phyloP scores from a whole-genome alignment of 2,113 vertebrate genomes.

The Protomyctophum bolini region DNA sequence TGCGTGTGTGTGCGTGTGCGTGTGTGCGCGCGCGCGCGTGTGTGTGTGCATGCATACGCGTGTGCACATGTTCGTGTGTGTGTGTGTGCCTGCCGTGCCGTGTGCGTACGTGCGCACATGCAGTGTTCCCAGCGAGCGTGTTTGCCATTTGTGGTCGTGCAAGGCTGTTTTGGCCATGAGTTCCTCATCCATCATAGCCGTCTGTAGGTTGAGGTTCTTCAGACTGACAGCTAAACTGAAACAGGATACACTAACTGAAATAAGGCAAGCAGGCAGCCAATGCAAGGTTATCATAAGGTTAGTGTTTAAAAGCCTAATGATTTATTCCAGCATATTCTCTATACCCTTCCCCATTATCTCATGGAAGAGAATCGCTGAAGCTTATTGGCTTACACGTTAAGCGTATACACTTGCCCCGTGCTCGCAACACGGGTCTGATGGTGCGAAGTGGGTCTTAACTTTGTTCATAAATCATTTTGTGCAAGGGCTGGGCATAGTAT shows the following conservation, averaged over 20 bases:
- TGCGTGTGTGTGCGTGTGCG: background rate
- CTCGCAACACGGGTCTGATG: too few species aligned
- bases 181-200: constrained; percentile 51
- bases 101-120: too few species aligned
- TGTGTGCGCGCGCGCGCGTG: background rate
- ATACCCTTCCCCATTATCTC: background rate
- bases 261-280: constrained; percentile 2
- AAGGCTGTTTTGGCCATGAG: constrained; percentile 10
- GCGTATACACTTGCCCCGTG: too few species aligned
- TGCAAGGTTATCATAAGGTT: constrained; percentile 3
- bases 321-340: constrained; percentile 5
- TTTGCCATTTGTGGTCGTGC: constrained; percentile 2
- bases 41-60: too few species aligned
- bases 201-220: constrained; percentile 28
- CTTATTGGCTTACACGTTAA: constrained; percentile 9
- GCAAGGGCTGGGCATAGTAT: too few species aligned
- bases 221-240: constrained; percentile 24
- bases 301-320: constrained; percentile 13
- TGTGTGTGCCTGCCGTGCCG: background rate
- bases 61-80: constrained; percentile 1
- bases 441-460: too few species aligned
- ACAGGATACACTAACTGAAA: constrained; percentile 36
- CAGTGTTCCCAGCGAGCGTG: too few species aligned
- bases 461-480: too few species aligned
- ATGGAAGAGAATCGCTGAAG: background rate